Base-by-base conservation (phyloP, 2,888 invertebrate species). In the Anagyrus pseudococci region DNA sequence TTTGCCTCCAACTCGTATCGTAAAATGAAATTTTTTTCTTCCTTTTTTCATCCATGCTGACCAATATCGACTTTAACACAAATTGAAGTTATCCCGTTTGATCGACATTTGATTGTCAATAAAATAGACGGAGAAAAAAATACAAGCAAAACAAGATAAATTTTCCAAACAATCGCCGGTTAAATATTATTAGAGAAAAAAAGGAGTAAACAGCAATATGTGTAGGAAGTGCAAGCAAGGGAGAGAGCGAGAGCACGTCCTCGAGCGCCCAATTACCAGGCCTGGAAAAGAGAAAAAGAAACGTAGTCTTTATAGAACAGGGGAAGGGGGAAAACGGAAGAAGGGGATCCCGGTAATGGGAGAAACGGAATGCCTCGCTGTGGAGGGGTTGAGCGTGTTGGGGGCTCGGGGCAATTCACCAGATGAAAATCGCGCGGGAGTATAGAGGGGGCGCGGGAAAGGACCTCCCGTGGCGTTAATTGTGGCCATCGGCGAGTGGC, bases 391-490 rank as follows among this genome's bases (percentile, higher is more conserved):
- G 29, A 29, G 29, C 29, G n/a, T n/a, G n/a, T 20, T 44, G 19
- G 19, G n/a, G 6, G 13, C 44, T 46, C 46, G 48, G 2, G n/a
- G 48, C 44, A 13, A 17, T 26, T 25, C 25, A 25, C 6, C 48
- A 13, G 49, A 26, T 49, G 10, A 26, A 52, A 52, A 41, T 23
- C 23, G 47, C n/a, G 23, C 47, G 25, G 10, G 52, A 41, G 33
- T 15, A 37, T 29, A 50, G n/a, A 47, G 46, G 13, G 22, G 46
- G 15, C 22, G 23, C 13, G 15, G 22, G 15, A 25, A 4, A 17
- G 17, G 43, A 43, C 44, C 54, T 43, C 54, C 43, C 29, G 29
- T 26, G 44, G 54, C 43, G 54, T 54, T 54, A 54, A 54, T 54
- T 54, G 44, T 43, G 20, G 41, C 22, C 17, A 25, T 48, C 25